These are phyloP conservation scores for Limnothrissa miodon DNA, from an alignment of 2,113 vertebrate genomes.

Conservation along the genomic window DNA sequence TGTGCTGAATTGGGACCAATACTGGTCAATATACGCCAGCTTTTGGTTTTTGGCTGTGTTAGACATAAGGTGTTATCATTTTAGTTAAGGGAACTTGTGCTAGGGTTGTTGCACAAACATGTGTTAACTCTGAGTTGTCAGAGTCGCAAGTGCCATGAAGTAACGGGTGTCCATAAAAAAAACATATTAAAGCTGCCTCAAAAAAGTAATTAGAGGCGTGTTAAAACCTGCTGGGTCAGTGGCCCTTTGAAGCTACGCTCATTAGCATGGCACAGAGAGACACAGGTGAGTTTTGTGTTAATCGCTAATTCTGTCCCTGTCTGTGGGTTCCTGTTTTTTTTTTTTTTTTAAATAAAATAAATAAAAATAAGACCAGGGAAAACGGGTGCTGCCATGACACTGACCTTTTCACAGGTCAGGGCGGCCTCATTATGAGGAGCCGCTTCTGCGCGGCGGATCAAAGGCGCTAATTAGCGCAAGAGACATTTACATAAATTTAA, in stretches of 20 bases:
- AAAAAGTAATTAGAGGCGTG: conserved; percentile 43
- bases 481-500: conserved; percentile 19
- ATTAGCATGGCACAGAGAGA: conserved; percentile 33
- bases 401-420: conserved; percentile 31
- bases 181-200: conserved; percentile 39
- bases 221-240: conserved; percentile 31
- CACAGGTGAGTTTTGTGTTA: background rate
- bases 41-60: background rate
- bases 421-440: conserved; percentile 26
- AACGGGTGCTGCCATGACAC: background rate
- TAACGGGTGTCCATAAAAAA: conserved; percentile 40
- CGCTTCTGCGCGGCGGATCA: conserved; percentile 32
- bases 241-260: conserved; percentile 47
- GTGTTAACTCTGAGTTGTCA: background rate
- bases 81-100: background rate
- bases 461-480: conserved; percentile 25
- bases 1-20: background rate
- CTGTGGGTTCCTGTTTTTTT: conserved; percentile 20
- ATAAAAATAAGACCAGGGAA: background rate
- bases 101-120: background rate
- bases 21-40: background rate
- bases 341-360: too few relatives aligned
- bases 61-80: background rate
- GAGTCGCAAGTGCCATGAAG: conserved; percentile 24
- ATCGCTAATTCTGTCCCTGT: conserved; percentile 41